A percentile compares a stretch with the other conserved stretches of the same genome.
Evolutionary conservation across 1,140 invertebrate genomes (phyloP).

Genomic region (Danaus melanippus): DNA sequence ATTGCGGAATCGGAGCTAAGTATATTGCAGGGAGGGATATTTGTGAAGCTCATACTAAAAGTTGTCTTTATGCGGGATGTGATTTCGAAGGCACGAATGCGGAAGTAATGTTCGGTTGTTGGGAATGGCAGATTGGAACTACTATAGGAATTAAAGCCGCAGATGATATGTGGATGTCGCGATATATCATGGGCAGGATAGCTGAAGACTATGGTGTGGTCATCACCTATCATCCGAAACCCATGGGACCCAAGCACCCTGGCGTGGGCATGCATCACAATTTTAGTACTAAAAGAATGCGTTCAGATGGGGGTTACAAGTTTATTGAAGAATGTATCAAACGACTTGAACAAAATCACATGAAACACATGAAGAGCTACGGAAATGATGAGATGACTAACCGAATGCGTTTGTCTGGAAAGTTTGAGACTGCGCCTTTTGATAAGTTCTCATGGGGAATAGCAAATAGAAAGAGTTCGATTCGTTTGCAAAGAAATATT

Average conservation of each 20-base stretch:
- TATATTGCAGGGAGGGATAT: constrained; percentile 93
- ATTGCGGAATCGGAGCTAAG: constrained; percentile 95
- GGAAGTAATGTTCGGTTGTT: constrained; percentile 95
- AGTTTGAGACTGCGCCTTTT: constrained; percentile 88
- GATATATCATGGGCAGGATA: constrained; percentile 87
- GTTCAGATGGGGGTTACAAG: constrained; percentile 82
- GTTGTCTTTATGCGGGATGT: constrained; percentile 91
- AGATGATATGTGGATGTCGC: constrained; percentile 93
- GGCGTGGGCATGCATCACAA: constrained; percentile 94
- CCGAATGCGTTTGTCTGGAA: constrained; percentile 88
- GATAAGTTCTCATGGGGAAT: constrained; percentile 85
- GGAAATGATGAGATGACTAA: constrained; percentile 90
- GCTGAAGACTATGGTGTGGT: constrained; percentile 94
- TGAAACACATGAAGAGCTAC: constrained; percentile 90
- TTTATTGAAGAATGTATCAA: constrained; percentile 86
- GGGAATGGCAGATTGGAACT: constrained; percentile 85
- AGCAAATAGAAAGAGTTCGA: constrained; percentile 84
- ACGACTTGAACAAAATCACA: constrained; percentile 85
- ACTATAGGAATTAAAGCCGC: constrained; percentile 87
- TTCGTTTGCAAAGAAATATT: constrained; percentile 85
- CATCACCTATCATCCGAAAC: constrained; percentile 91
- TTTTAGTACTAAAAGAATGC: constrained; percentile 91
- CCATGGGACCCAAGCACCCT: constrained; percentile 93
- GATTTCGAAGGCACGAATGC: constrained; percentile 94
- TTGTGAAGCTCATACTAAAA: constrained; percentile 76